Base-by-base conservation (phyloP, 2,888 invertebrate species). In the Odontomyia ornata region DNA sequence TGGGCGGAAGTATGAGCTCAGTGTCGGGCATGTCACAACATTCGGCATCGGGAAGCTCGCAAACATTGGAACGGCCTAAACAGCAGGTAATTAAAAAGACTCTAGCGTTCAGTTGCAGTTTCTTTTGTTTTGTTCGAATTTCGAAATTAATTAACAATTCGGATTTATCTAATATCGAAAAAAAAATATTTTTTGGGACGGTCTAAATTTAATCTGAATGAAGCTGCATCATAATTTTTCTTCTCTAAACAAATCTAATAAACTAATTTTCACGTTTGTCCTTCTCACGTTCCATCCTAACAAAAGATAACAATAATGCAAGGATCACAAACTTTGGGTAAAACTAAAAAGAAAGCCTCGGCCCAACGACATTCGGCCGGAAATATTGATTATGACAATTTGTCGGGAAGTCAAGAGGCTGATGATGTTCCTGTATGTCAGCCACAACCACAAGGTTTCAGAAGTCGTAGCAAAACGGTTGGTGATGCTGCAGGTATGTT, bases 401-500 rank as follows among this genome's bases (percentile, higher is more conserved):
- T 93, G 83, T 92, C 93, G 78, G 90, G 93, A 82, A 91, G 92
- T 85, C 92, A 95, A 85, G 94, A 94, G 80, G 90, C 90, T 15
- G 93, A 93, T 73, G 91, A 91, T 80, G 85, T 89, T 85, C 88
- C 89, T 25, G 76, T 76, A 11, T 81, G 72, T 23, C 81, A 81
- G 76, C 83, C 84, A 78, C 83, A 88, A 78, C 84, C 87, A 78
- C 83, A 86, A 81, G 86, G 88, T 69, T 95, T 96, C 87, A 90
- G 96, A 82, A 91, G 92, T 81, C 91, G 97, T 83, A 96, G 96
- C 88, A 96, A 95, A 89, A 97, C 96, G n/a, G 91, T 96, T 81
- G 94, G 95, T 81, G 96, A 97, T 86, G 90, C 92, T 77, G 90
- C 91, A 83, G 94, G 94, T 93, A 85, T 84, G 86, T 80, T 60